Evolutionary conservation across 2,888 invertebrate genomes (phyloP), one percentile per base, ranked within the genome.

Genomic region (Muschampia plurimacula): DNA sequence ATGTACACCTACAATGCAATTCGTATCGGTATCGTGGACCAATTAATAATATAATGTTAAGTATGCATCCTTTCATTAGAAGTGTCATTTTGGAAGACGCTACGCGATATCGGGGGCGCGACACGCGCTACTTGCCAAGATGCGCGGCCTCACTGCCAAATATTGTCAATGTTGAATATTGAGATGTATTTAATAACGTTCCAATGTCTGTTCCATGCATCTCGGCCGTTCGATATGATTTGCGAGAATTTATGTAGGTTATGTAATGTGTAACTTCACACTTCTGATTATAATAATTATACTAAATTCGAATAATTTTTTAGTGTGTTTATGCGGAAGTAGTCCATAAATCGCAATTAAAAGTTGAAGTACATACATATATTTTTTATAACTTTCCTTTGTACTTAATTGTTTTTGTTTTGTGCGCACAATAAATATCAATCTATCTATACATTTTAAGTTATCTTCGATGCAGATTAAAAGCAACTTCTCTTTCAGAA

Each of bases 141-240:
- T 13, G 49, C 46, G 74, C 28, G 72, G 59, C 32, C 67, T 59
- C 59, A 52, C 67, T 75, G 75, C 75, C 75, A 75, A 75, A 67
- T 74, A 74, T 74, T 69, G 74, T 74, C 75, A 75, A 59, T 72
- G 72, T 74, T 74, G 69, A 72, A 60, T 55, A 72, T 67, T 63
- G 52, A 52, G 36, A 67, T 67, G 66, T 63, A 44, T 72, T n/a
- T 15, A 55, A 72, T 67, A 63, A 10, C 67, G 63, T 67, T 59
- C 44, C 57, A 57, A 63, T 62, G 52, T 46, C 52, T 13, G 66
- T n/a, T 60, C 28, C 13, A 39, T 60, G 49, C 28, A n/a, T 49
- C 49, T 60, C 9, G 60, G 52, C 36, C 64, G 64, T 68, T 46
- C n/a, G 13, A 67, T 44, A 28, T 41, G 13, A 44, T 57, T 59